phyloP scores from a whole-genome alignment of 2,113 vertebrate genomes.

The Hucho hucho region DNA sequence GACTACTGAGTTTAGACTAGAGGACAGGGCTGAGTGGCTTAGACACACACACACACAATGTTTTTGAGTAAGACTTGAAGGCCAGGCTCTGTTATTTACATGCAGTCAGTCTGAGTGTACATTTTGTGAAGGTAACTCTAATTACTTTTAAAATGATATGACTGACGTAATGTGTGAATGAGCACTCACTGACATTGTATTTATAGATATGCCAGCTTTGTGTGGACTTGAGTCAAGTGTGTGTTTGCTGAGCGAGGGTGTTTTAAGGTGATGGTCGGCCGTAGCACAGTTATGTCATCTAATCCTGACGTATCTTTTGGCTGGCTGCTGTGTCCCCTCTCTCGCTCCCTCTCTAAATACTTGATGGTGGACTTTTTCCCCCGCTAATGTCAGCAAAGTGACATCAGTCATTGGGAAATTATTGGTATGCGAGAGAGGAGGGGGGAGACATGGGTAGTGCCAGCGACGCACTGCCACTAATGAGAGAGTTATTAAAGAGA shows the following conservation, averaged over 20 bases:
- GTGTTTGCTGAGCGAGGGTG: slow-evolving; percentile 21
- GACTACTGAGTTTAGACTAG: slow-evolving; percentile 16
- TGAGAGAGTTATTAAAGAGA: slow-evolving; percentile 20
- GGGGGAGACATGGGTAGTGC: slow-evolving; percentile 2
- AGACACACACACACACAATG: slow-evolving; percentile 11
- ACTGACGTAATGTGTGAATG: slow-evolving; percentile 33
- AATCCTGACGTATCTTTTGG: slow-evolving; percentile 57
- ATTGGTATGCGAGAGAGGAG: slow-evolving; percentile 22
- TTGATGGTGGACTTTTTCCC: slow-evolving; percentile 54
- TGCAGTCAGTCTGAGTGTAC: background rate
- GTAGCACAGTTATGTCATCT: slow-evolving; percentile 30
- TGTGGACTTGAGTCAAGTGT: no score
- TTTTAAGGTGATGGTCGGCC: background rate
- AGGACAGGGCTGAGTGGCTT: slow-evolving; percentile 20
- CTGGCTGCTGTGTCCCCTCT: slow-evolving; percentile 31
- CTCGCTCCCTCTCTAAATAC: slow-evolving; percentile 19
- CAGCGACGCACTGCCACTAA: background rate
- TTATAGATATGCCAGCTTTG: slow-evolving; percentile 29
- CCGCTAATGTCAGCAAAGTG: slow-evolving; percentile 72
- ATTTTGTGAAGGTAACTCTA: background rate
- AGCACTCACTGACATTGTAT: slow-evolving; percentile 23
- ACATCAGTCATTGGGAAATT: slow-evolving; percentile 64
- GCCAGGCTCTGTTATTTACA: background rate
- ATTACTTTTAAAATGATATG: slow-evolving; percentile 28
- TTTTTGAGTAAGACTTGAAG: background rate